Base-by-base conservation (phyloP, 2,797 vertebrate species). In the Moxostoma hubbsi region DNA sequence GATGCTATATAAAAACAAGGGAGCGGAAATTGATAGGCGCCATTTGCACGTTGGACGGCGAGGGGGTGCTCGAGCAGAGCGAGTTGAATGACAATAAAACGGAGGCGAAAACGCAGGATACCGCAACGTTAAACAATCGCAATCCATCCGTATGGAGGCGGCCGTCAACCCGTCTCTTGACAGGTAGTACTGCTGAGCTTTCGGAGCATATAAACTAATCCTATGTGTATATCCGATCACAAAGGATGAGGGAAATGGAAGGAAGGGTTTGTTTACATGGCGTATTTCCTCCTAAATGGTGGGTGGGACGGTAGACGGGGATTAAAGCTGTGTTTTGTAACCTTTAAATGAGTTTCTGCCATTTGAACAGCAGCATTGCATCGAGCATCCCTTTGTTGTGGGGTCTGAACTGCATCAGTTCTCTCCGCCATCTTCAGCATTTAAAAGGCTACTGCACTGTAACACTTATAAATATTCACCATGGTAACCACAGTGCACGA, bases 31-130 rank as follows among this genome's bases (percentile, higher is more conserved):
- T 88, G 85, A 79, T 85, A 79, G 94, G 92, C 96, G 96, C 96
- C 96, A 97, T 98, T 98, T 97, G 96, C 90, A 89, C 91, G 93
- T 91, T 89, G 93, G 90, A 90, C 85, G 87, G 67, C 90, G 87
- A 10, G 78, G 80, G 81, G 51, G 15, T 18, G 6, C 77, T 53
- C 0, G n/a, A 15, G 68, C 16, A 24, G 8, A 67, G 73, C 16
- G 55, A 65, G 76, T 36, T 36, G 2, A 36, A 36, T 36, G 36
- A 36, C 36, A 36, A 82, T 73, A 82, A 82, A 83, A 84, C 83
- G 59, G 80, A 55, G 83, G 16, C 36, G 57, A 79, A 81, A 79
- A 50, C 24, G 61, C 50, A 73, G 36, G 71, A 72, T 57, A 69
- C 72, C 50, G 77, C 85, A 74, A 62, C 86, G 81, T 72, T 78